Percentiles rank a stretch among this genome's conserved stretches.
phyloP scores from a whole-genome alignment of 2,888 invertebrate species.

The Andrena trimmerana region DNA sequence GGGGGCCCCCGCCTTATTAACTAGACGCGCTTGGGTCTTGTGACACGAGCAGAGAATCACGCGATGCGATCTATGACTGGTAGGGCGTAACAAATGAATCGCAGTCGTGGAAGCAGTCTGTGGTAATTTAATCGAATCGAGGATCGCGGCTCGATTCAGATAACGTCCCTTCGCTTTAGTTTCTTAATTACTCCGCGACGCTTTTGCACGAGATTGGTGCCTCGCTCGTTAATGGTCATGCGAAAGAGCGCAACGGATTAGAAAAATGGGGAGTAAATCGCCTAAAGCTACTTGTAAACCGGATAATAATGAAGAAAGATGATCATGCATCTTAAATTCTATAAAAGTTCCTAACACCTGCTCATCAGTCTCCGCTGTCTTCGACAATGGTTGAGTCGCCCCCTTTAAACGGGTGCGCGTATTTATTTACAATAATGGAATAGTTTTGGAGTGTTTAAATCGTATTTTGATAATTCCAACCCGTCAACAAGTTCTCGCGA shows the following conservation, averaged over 20 bases:
- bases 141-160: constrained; percentile 1
- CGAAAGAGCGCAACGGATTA: constrained; percentile 62
- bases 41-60: constrained; percentile 28
- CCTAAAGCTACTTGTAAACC: constrained; percentile 68
- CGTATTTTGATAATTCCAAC: constrained; percentile 27
- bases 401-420: constrained; percentile 16
- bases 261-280: constrained; percentile 49
- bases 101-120: constrained; percentile 59
- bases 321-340: constrained; percentile 60
- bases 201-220: not conserved
- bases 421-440: constrained; percentile 39
- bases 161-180: too few species aligned
- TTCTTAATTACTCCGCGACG: not conserved
- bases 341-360: constrained; percentile 43
- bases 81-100: constrained; percentile 52
- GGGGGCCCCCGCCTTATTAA: constrained; percentile 1
- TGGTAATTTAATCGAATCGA: constrained; percentile 21
- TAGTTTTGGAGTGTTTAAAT: constrained; percentile 6
- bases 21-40: constrained; percentile 14
- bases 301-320: constrained; percentile 73
- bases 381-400: constrained; percentile 19
- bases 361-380: constrained; percentile 41
- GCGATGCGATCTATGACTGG: constrained; percentile 17
- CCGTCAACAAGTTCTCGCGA: not conserved
- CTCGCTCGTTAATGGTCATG: constrained; percentile 39